phyloP scores from a whole-genome alignment of 2,888 invertebrate species.

The Volucella inflata region DNA sequence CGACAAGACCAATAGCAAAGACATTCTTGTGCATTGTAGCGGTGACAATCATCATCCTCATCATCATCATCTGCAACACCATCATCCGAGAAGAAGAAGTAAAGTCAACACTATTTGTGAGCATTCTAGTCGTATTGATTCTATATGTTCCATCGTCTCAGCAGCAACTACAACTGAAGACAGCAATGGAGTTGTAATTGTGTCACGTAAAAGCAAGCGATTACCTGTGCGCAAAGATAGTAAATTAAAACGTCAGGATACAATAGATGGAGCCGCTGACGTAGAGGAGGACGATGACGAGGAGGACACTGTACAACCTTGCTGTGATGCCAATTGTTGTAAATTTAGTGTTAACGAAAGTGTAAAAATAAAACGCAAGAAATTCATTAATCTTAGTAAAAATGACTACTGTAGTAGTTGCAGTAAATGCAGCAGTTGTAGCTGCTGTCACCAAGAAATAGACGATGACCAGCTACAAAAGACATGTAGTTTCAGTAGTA shows the following conservation, averaged over 20 bases:
- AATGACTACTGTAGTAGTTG: slow-evolving; percentile 80
- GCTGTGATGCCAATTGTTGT: slow-evolving; percentile 62
- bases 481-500: slow-evolving; percentile 69
- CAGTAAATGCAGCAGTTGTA: slow-evolving; percentile 81
- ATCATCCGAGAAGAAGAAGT: slow-evolving; percentile 53
- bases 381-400: slow-evolving; percentile 78
- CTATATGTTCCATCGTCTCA: slow-evolving; percentile 61
- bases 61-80: slow-evolving; percentile 58
- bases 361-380: slow-evolving; percentile 81
- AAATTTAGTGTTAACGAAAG: slow-evolving; percentile 78
- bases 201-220: slow-evolving; percentile 78
- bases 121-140: slow-evolving; percentile 63
- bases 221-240: slow-evolving; percentile 56
- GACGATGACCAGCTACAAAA: slow-evolving; percentile 76
- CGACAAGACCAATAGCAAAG: slow-evolving; percentile 52
- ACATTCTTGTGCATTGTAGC: slow-evolving; percentile 59
- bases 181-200: slow-evolving; percentile 57
- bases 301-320: slow-evolving; percentile 41
- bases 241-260: slow-evolving; percentile 53
- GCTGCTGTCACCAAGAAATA: slow-evolving; percentile 78
- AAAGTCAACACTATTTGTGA: slow-evolving; percentile 53
- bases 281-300: slow-evolving; percentile 78
- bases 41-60: slow-evolving; percentile 71
- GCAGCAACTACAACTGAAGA: slow-evolving; percentile 60
- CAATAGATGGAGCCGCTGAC: slow-evolving; percentile 65